Conservation (phyloP, 2,888 invertebrate genomes). For the Deilephila elpenor region DNA sequence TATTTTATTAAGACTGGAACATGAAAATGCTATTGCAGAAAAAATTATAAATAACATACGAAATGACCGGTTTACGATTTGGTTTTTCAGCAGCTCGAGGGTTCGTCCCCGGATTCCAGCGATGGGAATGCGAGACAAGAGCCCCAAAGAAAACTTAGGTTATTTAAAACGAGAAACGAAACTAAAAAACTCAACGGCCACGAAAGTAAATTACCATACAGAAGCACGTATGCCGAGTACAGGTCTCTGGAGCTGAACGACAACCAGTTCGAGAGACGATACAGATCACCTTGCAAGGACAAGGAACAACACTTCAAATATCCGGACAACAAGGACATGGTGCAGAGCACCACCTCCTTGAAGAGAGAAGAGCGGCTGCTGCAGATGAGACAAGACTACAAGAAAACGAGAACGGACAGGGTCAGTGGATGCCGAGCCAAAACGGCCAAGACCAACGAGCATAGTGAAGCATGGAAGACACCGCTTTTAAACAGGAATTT, state of each 20-base stretch:
- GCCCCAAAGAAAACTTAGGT: constrained; percentile 84
- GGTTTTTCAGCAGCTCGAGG: constrained; percentile 71
- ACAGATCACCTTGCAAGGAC: constrained; percentile 75
- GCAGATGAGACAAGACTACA: constrained; percentile 79
- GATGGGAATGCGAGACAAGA: constrained; percentile 79
- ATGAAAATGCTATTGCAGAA: too few relatives aligned
- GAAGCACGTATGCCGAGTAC: constrained; percentile 67
- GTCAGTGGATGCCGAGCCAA: constrained; percentile 79
- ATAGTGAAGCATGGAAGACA: constrained; percentile 78
- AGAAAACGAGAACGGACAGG: constrained; percentile 78
- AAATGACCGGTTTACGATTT: neutral
- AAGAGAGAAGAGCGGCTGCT: constrained; percentile 79
- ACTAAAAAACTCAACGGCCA: constrained; percentile 84
- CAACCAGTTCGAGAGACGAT: constrained; percentile 74
- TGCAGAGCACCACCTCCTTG: constrained; percentile 70
- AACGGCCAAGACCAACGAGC: constrained; percentile 74
- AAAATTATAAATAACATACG: too few relatives aligned
- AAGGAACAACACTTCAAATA: constrained; percentile 76
- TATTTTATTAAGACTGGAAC: constrained; percentile 19
- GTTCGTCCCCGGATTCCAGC: constrained; percentile 86
- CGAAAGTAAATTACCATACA: constrained; percentile 66
- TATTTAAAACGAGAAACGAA: constrained; percentile 91
- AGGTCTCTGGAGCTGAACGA: constrained; percentile 71
- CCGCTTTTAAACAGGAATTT: constrained; percentile 77
- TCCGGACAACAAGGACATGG: constrained; percentile 74